Conservation (phyloP, 2,113 vertebrate genomes). For the Cyprinodon variegatus region DNA sequence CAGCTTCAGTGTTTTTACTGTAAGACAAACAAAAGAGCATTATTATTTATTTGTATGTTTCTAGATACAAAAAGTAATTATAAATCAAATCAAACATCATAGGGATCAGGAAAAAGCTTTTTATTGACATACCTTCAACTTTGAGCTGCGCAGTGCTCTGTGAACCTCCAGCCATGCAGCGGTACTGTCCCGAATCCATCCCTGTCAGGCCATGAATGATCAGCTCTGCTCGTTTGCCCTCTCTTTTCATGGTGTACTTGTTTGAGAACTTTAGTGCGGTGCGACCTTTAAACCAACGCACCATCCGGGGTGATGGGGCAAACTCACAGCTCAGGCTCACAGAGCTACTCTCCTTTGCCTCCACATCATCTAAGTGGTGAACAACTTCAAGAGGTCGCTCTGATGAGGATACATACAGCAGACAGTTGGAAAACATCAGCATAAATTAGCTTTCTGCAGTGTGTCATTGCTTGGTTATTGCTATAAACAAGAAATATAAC, state of each 20-base stretch:
- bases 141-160: slow-evolving; percentile 84
- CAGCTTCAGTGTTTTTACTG: slow-evolving; percentile 85
- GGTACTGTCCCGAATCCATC: slow-evolving; percentile 85
- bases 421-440: background rate
- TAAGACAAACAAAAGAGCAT: background rate
- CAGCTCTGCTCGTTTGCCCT: slow-evolving; percentile 84
- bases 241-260: slow-evolving; percentile 85
- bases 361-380: slow-evolving; percentile 85
- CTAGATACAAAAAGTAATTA: background rate
- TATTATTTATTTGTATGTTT: too few species aligned
- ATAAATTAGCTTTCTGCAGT: background rate
- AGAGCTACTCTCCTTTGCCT: slow-evolving; percentile 83
- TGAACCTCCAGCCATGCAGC: slow-evolving; percentile 85
- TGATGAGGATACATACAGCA: slow-evolving; percentile 49
- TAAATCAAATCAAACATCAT: background rate
- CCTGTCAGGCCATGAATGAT: slow-evolving; percentile 83
- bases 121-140: slow-evolving; percentile 84
- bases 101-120: background rate
- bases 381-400: slow-evolving; percentile 87
- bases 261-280: slow-evolving; percentile 79
- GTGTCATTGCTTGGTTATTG: background rate
- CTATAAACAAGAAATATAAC: too few species aligned
- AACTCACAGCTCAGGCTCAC: slow-evolving; percentile 90
- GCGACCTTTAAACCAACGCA: slow-evolving; percentile 91
- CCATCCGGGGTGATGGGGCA: slow-evolving; percentile 86